Percentiles rank a stretch among this genome's conserved stretches.
Evolutionary conservation across 2,888 invertebrate species (phyloP).

Genomic region (Pyrochroa serraticornis): DNA sequence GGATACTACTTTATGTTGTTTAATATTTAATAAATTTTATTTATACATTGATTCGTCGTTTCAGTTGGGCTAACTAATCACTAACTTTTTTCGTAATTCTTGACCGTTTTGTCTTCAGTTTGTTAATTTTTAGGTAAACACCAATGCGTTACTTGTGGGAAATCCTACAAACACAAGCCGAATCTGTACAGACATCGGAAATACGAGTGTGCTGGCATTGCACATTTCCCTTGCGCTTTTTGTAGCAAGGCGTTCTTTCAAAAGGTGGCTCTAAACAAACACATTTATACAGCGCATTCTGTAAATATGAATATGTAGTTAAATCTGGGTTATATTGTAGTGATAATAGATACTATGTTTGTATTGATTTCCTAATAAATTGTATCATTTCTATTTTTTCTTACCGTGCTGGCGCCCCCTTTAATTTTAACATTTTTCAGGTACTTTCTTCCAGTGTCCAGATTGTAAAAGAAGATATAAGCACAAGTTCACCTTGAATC

Average conservation of each 20-base stretch:
- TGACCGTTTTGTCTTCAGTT: background rate
- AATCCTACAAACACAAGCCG: slow-evolving; percentile 57
- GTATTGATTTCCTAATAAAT: too few species aligned
- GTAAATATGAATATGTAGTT: too few species aligned
- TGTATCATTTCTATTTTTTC: background rate
- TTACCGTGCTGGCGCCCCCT: background rate
- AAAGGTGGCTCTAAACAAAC: slow-evolving; percentile 3
- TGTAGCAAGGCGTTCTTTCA: slow-evolving; percentile 7
- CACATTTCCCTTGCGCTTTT: slow-evolving; percentile 3
- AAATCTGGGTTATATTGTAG: too few species aligned
- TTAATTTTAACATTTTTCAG: background rate
- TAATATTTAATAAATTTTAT: background rate
- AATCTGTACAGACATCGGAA: slow-evolving; percentile 56
- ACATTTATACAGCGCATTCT: background rate
- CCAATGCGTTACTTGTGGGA: slow-evolving; percentile 71
- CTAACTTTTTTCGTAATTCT: background rate
- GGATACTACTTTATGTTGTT: slow-evolving; percentile 4
- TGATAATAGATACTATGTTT: too few species aligned
- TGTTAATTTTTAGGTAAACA: slow-evolving; percentile 33
- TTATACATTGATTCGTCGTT: background rate
- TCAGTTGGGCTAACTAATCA: background rate
- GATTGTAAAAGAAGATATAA: background rate
- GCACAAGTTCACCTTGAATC: too few species aligned
- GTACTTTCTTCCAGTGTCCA: background rate
- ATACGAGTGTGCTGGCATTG: slow-evolving; percentile 52